Conservation (phyloP, 1,140 invertebrate species). For the Aculops lycopersici region DNA sequence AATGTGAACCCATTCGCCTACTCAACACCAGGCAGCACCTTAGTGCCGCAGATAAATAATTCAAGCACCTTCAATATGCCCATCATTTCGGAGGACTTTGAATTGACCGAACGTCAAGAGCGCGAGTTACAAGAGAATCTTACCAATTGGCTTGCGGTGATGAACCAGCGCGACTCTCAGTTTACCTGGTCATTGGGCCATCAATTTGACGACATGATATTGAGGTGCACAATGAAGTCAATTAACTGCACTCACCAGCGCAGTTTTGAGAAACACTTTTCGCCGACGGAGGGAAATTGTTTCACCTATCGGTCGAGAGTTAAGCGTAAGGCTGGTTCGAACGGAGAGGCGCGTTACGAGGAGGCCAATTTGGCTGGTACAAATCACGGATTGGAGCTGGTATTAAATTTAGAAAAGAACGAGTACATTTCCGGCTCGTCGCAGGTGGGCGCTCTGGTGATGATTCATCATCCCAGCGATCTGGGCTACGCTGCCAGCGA, state of each 20-base stretch:
- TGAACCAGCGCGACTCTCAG: constrained; percentile 6
- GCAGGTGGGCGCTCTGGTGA: constrained; percentile 9
- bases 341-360: neutral
- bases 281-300: constrained; percentile 10
- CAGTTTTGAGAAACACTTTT: constrained; percentile 7
- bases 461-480: constrained; percentile 9
- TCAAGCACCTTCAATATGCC: neutral
- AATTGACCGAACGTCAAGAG: constrained; percentile 9
- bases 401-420: constrained; percentile 8
- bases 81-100: constrained; percentile 2
- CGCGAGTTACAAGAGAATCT: constrained; percentile 10
- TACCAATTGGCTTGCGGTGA: constrained; percentile 10
- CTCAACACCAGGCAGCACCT: neutral
- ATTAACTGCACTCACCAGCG: constrained; percentile 8
- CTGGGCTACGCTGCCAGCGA: constrained; percentile 6
- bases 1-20: neutral
- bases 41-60: neutral
- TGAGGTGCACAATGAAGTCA: constrained; percentile 9
- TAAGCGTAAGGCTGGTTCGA: neutral
- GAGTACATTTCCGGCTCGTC: constrained; percentile 9
- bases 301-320: constrained; percentile 7
- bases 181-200: constrained; percentile 6
- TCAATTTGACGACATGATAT: constrained; percentile 9
- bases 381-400: constrained; percentile 9
- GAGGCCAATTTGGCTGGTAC: constrained; percentile 8